Evolutionary conservation across 2,113 vertebrate genomes (phyloP).

Genomic region (Brachionichthys hirsutus): DNA sequence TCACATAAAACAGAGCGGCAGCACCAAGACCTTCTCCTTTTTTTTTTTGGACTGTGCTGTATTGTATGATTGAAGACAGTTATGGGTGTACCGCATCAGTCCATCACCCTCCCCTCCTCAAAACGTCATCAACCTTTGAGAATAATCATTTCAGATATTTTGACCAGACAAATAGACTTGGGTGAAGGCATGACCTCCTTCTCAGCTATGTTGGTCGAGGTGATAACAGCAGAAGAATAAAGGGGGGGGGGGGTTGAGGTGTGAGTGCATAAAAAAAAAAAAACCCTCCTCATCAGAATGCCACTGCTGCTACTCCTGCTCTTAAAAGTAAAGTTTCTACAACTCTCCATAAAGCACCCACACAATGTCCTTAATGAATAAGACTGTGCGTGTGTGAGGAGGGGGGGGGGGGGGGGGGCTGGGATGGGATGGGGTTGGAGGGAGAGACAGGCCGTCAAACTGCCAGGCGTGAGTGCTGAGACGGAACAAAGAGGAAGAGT

Average conservation of each 20-base stretch:
- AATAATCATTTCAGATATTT: too few relatives aligned
- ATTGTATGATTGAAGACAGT: too few relatives aligned
- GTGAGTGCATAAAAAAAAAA: constrained; percentile 45
- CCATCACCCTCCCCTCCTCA: too few relatives aligned
- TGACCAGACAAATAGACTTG: too few relatives aligned
- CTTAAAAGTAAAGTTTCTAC: constrained; percentile 75
- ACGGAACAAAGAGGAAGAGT: constrained; percentile 71
- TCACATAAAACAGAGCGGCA: too few relatives aligned
- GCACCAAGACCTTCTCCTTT: too few relatives aligned
- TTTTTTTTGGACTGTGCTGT: too few relatives aligned
- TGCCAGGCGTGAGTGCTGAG: constrained; percentile 66
- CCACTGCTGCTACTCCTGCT: constrained; percentile 67
- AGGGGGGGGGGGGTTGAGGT: not conserved
- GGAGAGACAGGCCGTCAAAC: constrained; percentile 68
- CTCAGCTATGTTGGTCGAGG: too few relatives aligned
- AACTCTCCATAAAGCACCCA: constrained; percentile 54
- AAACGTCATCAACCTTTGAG: too few relatives aligned
- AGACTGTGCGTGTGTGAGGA: constrained; percentile 17
- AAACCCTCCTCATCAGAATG: constrained; percentile 65
- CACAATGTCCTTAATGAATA: constrained; percentile 54
- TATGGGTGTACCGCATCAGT: too few relatives aligned
- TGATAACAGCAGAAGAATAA: constrained; percentile 15
- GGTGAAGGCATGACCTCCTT: too few relatives aligned
- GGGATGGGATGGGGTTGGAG: not conserved
- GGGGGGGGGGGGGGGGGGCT: constrained; percentile 2